phyloP scores from a whole-genome alignment of 2,888 invertebrate genomes.

The Chymomyza procnemis region DNA sequence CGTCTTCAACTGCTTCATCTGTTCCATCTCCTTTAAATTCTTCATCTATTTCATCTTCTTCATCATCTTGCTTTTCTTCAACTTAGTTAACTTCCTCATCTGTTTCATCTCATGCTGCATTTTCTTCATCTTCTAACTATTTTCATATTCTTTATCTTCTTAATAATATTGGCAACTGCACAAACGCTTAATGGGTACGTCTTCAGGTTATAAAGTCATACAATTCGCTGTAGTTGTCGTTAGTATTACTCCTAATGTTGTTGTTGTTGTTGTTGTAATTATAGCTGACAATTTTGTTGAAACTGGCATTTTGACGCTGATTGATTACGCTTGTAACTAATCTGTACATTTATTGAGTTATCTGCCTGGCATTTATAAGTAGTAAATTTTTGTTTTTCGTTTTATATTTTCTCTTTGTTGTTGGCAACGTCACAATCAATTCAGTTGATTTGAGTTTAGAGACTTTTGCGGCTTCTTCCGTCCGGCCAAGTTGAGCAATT shows the following conservation, averaged over 20 bases:
- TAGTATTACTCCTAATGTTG: background rate
- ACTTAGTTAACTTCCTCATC: no score
- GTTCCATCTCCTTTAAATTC: no score
- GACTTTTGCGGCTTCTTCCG: background rate
- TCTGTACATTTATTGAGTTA: conserved; percentile 72
- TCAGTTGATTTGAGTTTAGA: background rate
- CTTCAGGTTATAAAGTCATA: conserved; percentile 39
- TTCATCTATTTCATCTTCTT: no score
- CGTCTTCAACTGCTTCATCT: no score
- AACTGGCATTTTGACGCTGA: conserved; percentile 61
- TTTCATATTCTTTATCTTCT: background rate
- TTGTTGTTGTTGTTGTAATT: conserved; percentile 39
- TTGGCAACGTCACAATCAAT: background rate
- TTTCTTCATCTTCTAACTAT: no score
- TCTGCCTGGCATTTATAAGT: conserved; percentile 67
- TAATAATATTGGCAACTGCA: background rate
- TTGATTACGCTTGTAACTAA: conserved; percentile 69
- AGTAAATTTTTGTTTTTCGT: conserved; percentile 19
- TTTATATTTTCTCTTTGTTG: background rate
- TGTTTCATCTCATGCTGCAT: no score
- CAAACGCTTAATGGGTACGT: background rate
- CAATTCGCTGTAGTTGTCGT: conserved; percentile 11
- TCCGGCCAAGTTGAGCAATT: conserved; percentile 47
- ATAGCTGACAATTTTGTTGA: conserved; percentile 59
- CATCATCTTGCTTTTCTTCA: no score